Evolutionary conservation across 2,888 invertebrate species (phyloP).

Genomic region (Steromphala cineraria): DNA sequence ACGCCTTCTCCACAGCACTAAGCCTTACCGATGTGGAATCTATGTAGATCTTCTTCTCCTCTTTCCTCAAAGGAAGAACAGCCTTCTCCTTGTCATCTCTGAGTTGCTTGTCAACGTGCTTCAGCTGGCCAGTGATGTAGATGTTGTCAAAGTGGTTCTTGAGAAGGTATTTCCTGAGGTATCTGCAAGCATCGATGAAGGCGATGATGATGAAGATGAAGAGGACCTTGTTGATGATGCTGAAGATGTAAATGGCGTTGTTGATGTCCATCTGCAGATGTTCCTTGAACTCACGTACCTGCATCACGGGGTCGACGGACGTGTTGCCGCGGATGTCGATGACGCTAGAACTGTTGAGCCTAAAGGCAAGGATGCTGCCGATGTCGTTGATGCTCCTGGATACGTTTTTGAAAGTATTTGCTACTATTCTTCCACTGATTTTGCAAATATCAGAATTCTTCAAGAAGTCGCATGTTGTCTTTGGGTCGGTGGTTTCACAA

Average conservation of each 20-base stretch:
- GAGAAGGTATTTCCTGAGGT: neutral
- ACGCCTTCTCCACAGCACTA: neutral
- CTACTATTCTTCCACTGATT: neutral
- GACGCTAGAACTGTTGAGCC: neutral
- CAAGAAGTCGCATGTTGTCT: neutral
- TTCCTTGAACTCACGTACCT: neutral
- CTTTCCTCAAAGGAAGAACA: neutral
- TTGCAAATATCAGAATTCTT: neutral
- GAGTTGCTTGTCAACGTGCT: neutral
- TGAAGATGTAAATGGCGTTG: neutral
- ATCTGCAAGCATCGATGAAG: conserved; percentile 1
- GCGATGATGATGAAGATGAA: neutral
- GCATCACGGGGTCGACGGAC: neutral
- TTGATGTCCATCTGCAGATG: neutral
- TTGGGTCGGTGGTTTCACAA: neutral
- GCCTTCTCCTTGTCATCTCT: neutral
- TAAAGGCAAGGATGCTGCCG: neutral
- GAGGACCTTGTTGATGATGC: neutral
- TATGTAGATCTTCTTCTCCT: conserved; percentile 7
- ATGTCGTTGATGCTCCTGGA: neutral
- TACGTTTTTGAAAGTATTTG: neutral
- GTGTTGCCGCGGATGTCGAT: neutral
- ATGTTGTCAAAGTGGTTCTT: conserved; percentile 10
- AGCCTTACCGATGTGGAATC: neutral
- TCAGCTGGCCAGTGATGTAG: neutral